Evolutionary conservation across 2,888 invertebrate species (phyloP).

Genomic region (Hyposoter didymator): DNA sequence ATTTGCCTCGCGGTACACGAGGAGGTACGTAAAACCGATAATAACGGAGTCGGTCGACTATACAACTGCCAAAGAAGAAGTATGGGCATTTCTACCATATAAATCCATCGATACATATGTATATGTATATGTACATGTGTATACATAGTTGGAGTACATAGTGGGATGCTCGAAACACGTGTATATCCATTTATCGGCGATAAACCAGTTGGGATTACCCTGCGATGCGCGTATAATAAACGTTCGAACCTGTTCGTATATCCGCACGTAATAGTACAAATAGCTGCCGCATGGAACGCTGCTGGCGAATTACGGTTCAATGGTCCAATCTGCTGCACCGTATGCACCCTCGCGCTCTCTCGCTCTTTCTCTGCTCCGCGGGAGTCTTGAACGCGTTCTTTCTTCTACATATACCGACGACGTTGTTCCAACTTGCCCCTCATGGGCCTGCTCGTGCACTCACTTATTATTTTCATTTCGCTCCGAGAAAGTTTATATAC

Average conservation of each 20-base stretch:
- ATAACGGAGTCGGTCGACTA: constrained; percentile 29
- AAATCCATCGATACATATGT: constrained; percentile 9
- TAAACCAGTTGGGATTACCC: constrained; percentile 19
- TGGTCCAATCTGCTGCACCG: not conserved
- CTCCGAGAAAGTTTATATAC: constrained; percentile 65
- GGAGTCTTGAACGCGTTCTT: constrained; percentile 35
- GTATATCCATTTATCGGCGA: constrained; percentile 24
- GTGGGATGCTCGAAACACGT: constrained; percentile 18
- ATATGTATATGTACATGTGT: not conserved
- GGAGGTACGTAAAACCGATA: constrained; percentile 22
- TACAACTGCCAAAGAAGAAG: constrained; percentile 48
- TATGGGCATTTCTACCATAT: constrained; percentile 19
- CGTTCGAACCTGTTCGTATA: constrained; percentile 34
- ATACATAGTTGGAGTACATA: not conserved
- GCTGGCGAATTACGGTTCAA: constrained; percentile 25
- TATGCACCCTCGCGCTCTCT: not conserved
- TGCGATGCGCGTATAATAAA: constrained; percentile 1
- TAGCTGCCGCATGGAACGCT: constrained; percentile 30
- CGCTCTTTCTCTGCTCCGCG: not conserved
- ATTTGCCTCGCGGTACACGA: constrained; percentile 12
- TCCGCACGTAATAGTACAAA: constrained; percentile 29
- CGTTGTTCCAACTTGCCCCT: not conserved
- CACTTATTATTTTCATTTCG: constrained; percentile 66
- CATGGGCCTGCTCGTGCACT: too few relatives aligned
- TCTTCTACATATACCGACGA: constrained; percentile 36